A percentile compares a stretch with the other conserved stretches of the same genome.
Conservation (phyloP, 2,888 invertebrate species). For the Pycnomerus fuliginosus region DNA sequence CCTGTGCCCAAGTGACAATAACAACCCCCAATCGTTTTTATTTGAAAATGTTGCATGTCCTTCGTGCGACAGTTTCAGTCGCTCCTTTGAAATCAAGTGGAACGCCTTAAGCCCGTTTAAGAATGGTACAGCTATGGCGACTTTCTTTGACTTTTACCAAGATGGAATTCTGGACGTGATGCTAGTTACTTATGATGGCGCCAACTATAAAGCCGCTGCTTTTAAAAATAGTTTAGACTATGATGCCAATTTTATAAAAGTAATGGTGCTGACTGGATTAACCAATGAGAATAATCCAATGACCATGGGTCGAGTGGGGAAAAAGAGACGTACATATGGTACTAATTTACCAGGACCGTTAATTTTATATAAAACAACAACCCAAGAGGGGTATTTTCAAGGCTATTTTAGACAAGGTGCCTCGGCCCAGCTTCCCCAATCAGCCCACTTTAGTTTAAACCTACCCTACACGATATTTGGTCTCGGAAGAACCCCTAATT, state of each 20-base stretch:
- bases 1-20: slow-evolving; percentile 48
- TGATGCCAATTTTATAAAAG: slow-evolving; percentile 95
- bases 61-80: slow-evolving; percentile 63
- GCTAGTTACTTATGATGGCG: slow-evolving; percentile 53
- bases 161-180: slow-evolving; percentile 93
- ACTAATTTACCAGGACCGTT: slow-evolving; percentile 91
- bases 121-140: slow-evolving; percentile 76
- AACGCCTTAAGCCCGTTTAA: slow-evolving; percentile 69
- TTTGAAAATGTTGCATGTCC: slow-evolving; percentile 78
- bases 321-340: slow-evolving; percentile 77
- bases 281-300: slow-evolving; percentile 70
- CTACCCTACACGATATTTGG: slow-evolving; percentile 96
- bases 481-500: slow-evolving; percentile 96
- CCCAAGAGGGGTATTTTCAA: slow-evolving; percentile 80
- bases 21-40: slow-evolving; percentile 65
- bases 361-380: slow-evolving; percentile 82
- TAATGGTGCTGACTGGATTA: slow-evolving; percentile 86
- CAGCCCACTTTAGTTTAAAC: slow-evolving; percentile 89
- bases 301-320: slow-evolving; percentile 71
- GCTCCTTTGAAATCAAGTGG: slow-evolving; percentile 80
- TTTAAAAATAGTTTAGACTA: slow-evolving; percentile 86
- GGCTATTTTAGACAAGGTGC: slow-evolving; percentile 77
- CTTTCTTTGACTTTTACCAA: slow-evolving; percentile 93
- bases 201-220: slow-evolving; percentile 67
- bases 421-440: slow-evolving; percentile 87